Percentiles rank a stretch among this genome's conserved stretches.
Conservation (phyloP, 2,113 vertebrate species). For the Nesogale talazaci region DNA sequence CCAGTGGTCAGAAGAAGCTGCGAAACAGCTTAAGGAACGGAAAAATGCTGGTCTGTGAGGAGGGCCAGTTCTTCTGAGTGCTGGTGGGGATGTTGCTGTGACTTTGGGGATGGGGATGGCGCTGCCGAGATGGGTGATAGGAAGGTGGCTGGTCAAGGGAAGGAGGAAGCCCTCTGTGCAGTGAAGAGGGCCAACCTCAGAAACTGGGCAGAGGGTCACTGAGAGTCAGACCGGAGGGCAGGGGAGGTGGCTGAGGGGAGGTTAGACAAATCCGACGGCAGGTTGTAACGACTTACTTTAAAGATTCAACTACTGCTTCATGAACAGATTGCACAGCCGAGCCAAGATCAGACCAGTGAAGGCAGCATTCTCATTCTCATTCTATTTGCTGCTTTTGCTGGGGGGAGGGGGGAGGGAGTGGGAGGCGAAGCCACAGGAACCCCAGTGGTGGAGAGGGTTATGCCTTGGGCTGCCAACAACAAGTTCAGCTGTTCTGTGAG, state of each 20-base stretch:
- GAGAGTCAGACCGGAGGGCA: no score
- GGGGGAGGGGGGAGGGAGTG: no score
- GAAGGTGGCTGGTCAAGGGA: not conserved
- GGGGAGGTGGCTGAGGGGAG: no score
- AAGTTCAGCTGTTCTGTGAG: no score
- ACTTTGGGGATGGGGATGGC: constrained; percentile 55
- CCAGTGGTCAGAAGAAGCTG: constrained; percentile 64
- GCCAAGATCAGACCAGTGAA: not conserved
- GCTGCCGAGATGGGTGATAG: not conserved
- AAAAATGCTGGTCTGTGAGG: constrained; percentile 61
- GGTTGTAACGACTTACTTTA: not conserved
- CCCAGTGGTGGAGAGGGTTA: no score
- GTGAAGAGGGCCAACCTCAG: no score
- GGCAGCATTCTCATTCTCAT: not conserved
- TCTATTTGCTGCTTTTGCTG: not conserved
- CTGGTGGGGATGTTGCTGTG: constrained; percentile 74
- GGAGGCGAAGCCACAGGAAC: no score
- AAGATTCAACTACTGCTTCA: constrained; percentile 3
- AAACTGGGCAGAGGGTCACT: no score
- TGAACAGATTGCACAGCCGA: not conserved
- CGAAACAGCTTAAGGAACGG: constrained; percentile 67
- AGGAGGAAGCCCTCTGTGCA: no score
- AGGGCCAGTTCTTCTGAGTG: constrained; percentile 70
- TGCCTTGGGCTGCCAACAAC: no score
- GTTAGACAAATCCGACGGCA: not conserved